Base-by-base conservation (phyloP, 2,113 vertebrate genomes). In the Corythornis cristatus region DNA sequence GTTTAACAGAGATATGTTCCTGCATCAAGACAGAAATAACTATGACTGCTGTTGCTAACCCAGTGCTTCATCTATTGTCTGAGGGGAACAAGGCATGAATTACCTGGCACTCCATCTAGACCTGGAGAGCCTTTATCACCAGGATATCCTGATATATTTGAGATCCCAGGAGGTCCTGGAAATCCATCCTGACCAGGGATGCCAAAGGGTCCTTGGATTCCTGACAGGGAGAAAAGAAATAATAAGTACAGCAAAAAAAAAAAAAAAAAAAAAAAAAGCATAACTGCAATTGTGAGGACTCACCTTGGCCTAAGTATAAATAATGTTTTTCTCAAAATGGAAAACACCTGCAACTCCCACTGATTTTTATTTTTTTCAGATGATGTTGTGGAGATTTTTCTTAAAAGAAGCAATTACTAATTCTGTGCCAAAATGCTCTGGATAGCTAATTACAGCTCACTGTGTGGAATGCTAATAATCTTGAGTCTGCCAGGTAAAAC, bases 121-220 rank as follows among this genome's bases (percentile, higher is more conserved):
- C 99, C 99, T 4, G 42, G 79, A 3, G 93, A 95, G 7, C 99
- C 99, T 50, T 12, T n/a, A 67, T 99, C 98, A 9, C 99, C 99
- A 5, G 92, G 83, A 13, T 26, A 33, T 74, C 99, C 99, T 18
- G 98, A 97, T 96, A 93, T 97, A 78, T 98, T 98, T 87, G 98
- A 96, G 58, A 92, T 91, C 7, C 98, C 98, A 11, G 97, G 95
- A 88, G 91, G 60, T 11, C 99, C 99, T 26, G 89, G 93, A 23
- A 97, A 92, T 4, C 99, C 99, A 11, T 94, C 96, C 21, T 97
- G 60, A 35, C 99, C 99, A 43, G 97, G 96, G 57, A 19, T 80
- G 75, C 99, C 99, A n/a, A 91, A 67, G 8, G 92, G 86, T 82
- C 99, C 99, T 45, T 83, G 97, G 43, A 97, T 80, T 91, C 99